Conservation (phyloP, 2,797 vertebrate genomes). For the Melanotaenia nigrans region DNA sequence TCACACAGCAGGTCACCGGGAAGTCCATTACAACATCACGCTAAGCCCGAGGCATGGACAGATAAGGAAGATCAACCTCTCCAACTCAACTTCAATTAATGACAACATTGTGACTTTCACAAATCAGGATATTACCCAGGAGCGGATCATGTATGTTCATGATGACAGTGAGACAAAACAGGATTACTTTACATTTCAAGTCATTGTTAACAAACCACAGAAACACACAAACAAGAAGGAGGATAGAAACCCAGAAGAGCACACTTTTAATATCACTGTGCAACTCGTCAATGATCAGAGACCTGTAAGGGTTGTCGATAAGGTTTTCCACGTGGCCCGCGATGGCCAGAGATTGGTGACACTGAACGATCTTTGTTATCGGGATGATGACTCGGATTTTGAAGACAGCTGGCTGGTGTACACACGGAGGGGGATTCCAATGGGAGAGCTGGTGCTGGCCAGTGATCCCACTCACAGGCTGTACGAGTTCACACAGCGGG, state of each 20-base stretch:
- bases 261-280: slow-evolving; percentile 86
- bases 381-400: slow-evolving; percentile 90
- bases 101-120: slow-evolving; percentile 83
- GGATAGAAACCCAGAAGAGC: slow-evolving; percentile 60
- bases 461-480: slow-evolving; percentile 85
- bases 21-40: slow-evolving; percentile 83
- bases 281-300: slow-evolving; percentile 91
- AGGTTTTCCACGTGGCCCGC: slow-evolving; percentile 86
- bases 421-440: slow-evolving; percentile 87
- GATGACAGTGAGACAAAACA: slow-evolving; percentile 88
- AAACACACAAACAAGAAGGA: slow-evolving; percentile 48
- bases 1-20: slow-evolving; percentile 75
- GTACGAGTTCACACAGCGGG: slow-evolving; percentile 89
- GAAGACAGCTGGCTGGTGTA: slow-evolving; percentile 89
- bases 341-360: slow-evolving; percentile 88
- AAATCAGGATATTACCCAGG: slow-evolving; percentile 83
- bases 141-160: slow-evolving; percentile 87
- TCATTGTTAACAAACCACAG: slow-evolving; percentile 58
- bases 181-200: slow-evolving; percentile 85
- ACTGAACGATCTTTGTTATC: slow-evolving; percentile 85
- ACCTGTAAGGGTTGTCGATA: slow-evolving; percentile 87
- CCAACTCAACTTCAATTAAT: slow-evolving; percentile 75
- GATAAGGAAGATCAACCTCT: slow-evolving; percentile 80
- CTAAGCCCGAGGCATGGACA: slow-evolving; percentile 84
- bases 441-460: slow-evolving; percentile 87